These are phyloP conservation scores for Ennomos quercinarius DNA, from an alignment of 2,888 invertebrate genomes.

Conservation along the genomic window DNA sequence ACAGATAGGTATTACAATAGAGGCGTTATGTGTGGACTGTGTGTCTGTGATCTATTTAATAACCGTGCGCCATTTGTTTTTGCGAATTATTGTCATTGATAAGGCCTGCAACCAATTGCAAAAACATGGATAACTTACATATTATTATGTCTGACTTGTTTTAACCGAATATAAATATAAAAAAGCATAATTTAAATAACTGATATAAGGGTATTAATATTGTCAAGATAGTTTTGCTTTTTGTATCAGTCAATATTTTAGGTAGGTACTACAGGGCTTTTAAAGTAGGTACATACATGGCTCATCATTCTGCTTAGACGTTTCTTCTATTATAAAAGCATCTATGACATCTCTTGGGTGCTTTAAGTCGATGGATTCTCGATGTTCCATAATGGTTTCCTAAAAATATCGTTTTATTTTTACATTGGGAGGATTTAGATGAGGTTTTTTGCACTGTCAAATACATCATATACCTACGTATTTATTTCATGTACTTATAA, in stretches of 20 bases:
- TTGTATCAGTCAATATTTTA: no score
- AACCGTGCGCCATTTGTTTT: conserved; percentile 13
- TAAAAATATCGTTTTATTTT: conserved; percentile 40
- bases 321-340: conserved; percentile 87
- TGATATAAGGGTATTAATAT: no score
- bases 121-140: not conserved
- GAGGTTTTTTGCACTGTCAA: no score
- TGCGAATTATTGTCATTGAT: conserved; percentile 14
- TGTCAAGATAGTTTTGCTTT: not conserved
- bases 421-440: no score
- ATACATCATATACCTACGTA: no score
- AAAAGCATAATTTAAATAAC: not conserved
- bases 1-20: no score
- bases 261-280: not conserved
- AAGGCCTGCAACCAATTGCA: not conserved
- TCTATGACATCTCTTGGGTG: conserved; percentile 88
- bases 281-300: conserved; percentile 55
- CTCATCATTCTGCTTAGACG: conserved; percentile 70
- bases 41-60: no score
- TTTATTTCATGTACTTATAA: no score
- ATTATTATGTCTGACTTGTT: not conserved
- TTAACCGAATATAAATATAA: not conserved
- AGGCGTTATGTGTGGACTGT: conserved; percentile 45
- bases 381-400: conserved; percentile 83
- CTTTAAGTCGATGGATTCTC: conserved; percentile 66